Evolutionary conservation across 2,113 vertebrate genomes (phyloP).

Genomic region (Eulacestoma nigropectus): DNA sequence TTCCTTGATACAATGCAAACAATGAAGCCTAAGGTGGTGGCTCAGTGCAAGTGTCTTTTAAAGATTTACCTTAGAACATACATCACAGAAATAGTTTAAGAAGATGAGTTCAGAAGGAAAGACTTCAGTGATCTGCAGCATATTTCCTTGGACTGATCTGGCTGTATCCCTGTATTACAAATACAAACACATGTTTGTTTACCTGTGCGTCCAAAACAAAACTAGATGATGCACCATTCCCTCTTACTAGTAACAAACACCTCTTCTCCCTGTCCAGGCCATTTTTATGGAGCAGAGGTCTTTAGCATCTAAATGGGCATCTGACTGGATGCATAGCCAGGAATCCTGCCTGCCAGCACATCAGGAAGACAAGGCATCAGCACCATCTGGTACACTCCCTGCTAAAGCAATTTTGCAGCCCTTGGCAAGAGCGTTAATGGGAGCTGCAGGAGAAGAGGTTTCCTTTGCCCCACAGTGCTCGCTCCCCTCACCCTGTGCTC

Average conservation of each 20-base stretch:
- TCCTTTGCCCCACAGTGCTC: fast-evolving
- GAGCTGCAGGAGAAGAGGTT: neutral
- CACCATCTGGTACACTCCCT: neutral
- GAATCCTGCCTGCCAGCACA: neutral
- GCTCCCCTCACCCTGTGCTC: fast-evolving
- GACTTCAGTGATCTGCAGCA: neutral
- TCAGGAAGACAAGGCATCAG: neutral
- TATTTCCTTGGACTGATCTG: neutral
- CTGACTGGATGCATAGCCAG: neutral
- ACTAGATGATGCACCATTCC: neutral
- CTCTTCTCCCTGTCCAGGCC: neutral
- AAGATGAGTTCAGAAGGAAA: neutral
- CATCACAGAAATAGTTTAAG: neutral
- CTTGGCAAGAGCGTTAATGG: neutral
- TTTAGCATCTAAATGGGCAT: neutral
- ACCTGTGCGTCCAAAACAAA: neutral
- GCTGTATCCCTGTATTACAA: neutral
- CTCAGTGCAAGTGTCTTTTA: neutral
- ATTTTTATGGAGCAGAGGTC: neutral
- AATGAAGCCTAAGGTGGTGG: neutral
- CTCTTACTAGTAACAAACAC: neutral
- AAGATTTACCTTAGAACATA: neutral
- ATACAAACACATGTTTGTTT: neutral
- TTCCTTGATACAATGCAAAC: neutral
- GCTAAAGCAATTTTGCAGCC: neutral